phyloP scores from a whole-genome alignment of 2,113 vertebrate genomes.

The Glareola pratincola region DNA sequence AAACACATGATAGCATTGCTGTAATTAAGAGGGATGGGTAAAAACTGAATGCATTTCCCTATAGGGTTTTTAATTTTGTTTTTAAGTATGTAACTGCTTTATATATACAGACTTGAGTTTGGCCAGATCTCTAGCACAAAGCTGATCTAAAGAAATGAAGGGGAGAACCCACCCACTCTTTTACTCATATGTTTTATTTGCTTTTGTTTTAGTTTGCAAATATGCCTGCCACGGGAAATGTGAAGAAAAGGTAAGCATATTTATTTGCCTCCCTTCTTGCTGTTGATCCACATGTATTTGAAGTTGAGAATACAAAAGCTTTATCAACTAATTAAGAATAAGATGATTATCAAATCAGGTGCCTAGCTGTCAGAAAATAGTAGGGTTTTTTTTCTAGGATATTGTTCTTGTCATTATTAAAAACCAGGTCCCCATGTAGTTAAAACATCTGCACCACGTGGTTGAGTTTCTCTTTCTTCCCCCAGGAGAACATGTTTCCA shows the following conservation, averaged over 20 bases:
- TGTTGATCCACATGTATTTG: neutral
- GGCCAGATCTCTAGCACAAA: neutral
- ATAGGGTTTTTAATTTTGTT: neutral
- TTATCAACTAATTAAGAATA: neutral
- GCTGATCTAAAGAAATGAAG: neutral
- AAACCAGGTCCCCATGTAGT: neutral
- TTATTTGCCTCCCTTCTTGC: neutral
- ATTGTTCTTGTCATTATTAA: neutral
- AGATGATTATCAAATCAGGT: neutral
- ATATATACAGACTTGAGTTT: neutral
- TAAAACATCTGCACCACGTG: neutral
- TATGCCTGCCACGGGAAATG: conserved; percentile 74
- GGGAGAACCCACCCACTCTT: neutral
- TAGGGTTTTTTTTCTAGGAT: neutral
- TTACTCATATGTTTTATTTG: neutral
- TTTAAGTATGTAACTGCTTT: neutral
- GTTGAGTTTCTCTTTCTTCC: neutral
- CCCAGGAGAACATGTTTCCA: neutral
- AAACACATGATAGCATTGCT: neutral
- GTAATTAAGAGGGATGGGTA: neutral
- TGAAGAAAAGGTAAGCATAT: conserved; percentile 73
- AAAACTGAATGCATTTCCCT: neutral
- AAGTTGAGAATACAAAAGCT: neutral
- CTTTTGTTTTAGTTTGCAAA: conserved; percentile 73
- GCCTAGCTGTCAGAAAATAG: neutral